These are phyloP conservation scores for Byasa hedistus DNA, from an alignment of 2,888 invertebrate species.

Conservation along the genomic window DNA sequence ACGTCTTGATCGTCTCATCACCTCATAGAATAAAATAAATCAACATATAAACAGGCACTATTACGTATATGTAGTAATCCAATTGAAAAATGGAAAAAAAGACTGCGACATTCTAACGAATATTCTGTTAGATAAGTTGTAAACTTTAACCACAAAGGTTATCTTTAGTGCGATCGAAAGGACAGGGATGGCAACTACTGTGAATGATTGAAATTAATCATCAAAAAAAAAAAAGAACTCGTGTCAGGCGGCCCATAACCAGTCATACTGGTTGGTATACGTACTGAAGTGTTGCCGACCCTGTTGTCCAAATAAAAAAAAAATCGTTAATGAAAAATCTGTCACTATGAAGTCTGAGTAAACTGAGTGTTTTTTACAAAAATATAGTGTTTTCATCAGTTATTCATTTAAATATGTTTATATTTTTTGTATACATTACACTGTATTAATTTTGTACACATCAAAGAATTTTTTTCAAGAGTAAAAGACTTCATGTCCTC, in stretches of 20 bases:
- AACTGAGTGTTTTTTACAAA: slow-evolving; percentile 2
- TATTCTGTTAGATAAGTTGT: slow-evolving; percentile 25
- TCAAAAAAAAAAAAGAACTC: slow-evolving; percentile 19
- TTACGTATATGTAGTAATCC: background rate
- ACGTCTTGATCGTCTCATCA: too few relatives aligned
- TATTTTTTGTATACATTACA: too few relatives aligned
- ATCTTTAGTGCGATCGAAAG: slow-evolving; percentile 15
- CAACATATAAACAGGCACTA: too few relatives aligned
- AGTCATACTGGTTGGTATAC: slow-evolving; percentile 29
- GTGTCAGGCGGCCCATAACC: slow-evolving; percentile 24
- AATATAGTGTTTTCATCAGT: background rate
- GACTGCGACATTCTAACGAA: too few relatives aligned
- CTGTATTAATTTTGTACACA: too few relatives aligned
- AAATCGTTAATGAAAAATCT: slow-evolving; percentile 28
- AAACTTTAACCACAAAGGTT: slow-evolving; percentile 27
- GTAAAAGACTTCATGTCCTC: too few relatives aligned
- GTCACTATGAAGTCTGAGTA: slow-evolving; percentile 22
- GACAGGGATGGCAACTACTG: slow-evolving; percentile 29
- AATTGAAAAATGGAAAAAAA: background rate
- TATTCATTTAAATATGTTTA: background rate
- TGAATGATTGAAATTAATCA: slow-evolving; percentile 30
- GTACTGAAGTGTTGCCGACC: slow-evolving; percentile 18
- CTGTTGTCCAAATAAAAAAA: slow-evolving; percentile 22
- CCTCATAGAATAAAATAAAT: too few relatives aligned
- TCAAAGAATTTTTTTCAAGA: too few relatives aligned